Conservation (phyloP, 2,888 invertebrate genomes). For the Diadromus collaris region DNA sequence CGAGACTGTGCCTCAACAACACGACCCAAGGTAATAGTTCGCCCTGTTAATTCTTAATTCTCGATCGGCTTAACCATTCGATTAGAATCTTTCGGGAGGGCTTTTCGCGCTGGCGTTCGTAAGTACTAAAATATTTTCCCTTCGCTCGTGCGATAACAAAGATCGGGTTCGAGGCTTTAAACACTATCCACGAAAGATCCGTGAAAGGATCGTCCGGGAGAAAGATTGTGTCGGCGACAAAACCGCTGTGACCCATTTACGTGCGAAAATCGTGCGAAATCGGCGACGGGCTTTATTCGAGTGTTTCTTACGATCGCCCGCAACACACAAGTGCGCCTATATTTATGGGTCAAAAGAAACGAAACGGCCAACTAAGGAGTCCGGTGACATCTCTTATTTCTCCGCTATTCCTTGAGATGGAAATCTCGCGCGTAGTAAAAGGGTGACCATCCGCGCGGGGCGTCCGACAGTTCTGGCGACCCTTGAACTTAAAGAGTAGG, state of each 20-base stretch:
- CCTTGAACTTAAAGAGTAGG: conserved; percentile 59
- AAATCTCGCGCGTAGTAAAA: conserved; percentile 44
- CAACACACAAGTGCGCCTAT: conserved; percentile 34
- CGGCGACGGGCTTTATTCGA: conserved; percentile 12
- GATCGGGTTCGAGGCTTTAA: conserved; percentile 12
- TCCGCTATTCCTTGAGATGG: conserved; percentile 43
- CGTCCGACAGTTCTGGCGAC: conserved; percentile 34
- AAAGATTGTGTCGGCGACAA: conserved; percentile 43
- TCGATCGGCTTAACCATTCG: conserved; percentile 12
- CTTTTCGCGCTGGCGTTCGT: conserved; percentile 22
- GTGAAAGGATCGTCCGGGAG: conserved; percentile 7
- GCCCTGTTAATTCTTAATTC: conserved; percentile 25
- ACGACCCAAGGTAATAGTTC: conserved; percentile 68
- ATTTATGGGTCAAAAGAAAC: conserved; percentile 46
- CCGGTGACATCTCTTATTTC: conserved; percentile 61
- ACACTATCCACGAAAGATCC: conserved; percentile 24
- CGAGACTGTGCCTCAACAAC: conserved; percentile 63
- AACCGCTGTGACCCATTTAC: conserved; percentile 64
- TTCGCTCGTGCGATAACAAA: conserved; percentile 17
- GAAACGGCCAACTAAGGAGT: conserved; percentile 57
- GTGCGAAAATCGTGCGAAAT: conserved; percentile 66
- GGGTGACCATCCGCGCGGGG: conserved; percentile 29
- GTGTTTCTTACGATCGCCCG: conserved; percentile 9
- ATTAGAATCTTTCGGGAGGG: conserved; percentile 35
- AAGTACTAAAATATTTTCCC: conserved; percentile 7